phyloP scores from a whole-genome alignment of 2,113 vertebrate species.

The Anhinga anhinga region DNA sequence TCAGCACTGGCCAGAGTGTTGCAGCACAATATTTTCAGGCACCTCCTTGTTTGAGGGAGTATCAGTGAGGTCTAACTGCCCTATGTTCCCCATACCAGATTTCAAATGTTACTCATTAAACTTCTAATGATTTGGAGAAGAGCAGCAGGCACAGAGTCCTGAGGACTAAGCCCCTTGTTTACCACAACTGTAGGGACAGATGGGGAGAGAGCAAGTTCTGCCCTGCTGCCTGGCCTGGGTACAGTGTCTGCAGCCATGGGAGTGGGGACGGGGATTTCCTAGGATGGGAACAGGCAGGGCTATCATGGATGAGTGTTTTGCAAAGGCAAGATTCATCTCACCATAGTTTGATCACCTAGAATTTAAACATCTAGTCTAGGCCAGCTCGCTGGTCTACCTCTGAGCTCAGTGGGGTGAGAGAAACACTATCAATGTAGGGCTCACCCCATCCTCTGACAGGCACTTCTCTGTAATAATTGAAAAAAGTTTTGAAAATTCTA shows the following conservation, averaged over 20 bases:
- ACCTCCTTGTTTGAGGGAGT: neutral
- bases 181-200: fast-evolving
- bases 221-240: neutral
- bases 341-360: neutral
- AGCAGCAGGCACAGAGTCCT: neutral
- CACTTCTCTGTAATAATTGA: neutral
- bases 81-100: neutral
- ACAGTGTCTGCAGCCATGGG: neutral
- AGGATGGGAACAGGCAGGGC: neutral
- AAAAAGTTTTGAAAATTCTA: neutral
- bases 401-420: neutral
- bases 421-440: neutral
- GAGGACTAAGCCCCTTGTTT: neutral
- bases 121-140: neutral
- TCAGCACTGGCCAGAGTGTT: neutral
- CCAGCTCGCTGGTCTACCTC: neutral
- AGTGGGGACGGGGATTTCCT: neutral
- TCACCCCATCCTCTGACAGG: neutral
- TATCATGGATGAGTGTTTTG: neutral
- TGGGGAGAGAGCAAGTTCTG: neutral
- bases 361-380: neutral
- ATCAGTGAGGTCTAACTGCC: neutral
- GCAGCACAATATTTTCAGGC: neutral
- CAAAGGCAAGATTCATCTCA: neutral
- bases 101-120: neutral